Conservation (phyloP, 2,797 vertebrate genomes). For the Crocidura indochinensis region DNA sequence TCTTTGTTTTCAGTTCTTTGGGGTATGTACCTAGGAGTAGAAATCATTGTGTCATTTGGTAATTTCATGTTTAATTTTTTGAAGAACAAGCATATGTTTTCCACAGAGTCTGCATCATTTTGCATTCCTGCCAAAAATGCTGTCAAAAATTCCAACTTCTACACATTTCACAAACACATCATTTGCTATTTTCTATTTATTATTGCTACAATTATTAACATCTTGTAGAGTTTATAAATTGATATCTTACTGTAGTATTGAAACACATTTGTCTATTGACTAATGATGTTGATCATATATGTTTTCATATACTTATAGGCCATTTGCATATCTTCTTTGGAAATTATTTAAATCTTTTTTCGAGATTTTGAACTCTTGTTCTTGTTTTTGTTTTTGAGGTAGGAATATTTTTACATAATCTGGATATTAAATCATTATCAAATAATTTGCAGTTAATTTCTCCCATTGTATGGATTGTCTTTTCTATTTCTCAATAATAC, state of each 20-base stretch:
- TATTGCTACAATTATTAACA: not conserved
- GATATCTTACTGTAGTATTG: not conserved
- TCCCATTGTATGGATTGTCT: not conserved
- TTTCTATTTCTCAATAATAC: not conserved
- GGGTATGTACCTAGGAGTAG: not conserved
- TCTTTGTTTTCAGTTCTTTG: not conserved
- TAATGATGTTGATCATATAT: not conserved
- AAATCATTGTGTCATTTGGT: not conserved
- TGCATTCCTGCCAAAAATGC: not conserved
- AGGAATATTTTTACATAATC: conserved; percentile 22
- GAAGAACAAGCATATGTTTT: not conserved
- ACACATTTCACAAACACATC: not conserved
- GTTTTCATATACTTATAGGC: too few species aligned
- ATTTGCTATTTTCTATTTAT: conserved; percentile 1
- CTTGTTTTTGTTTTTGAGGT: not conserved
- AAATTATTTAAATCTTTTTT: not conserved
- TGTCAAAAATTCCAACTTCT: not conserved
- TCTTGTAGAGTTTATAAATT: not conserved
- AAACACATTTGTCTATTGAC: not conserved
- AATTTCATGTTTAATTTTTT: conserved; percentile 22
- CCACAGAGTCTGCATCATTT: not conserved
- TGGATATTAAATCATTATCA: conserved; percentile 9
- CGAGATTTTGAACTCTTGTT: conserved; percentile 5
- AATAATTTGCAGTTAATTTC: conserved; percentile 24
- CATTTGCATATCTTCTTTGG: too few species aligned